phyloP scores from a whole-genome alignment of 2,797 vertebrate species.

The Smutsia gigantea region DNA sequence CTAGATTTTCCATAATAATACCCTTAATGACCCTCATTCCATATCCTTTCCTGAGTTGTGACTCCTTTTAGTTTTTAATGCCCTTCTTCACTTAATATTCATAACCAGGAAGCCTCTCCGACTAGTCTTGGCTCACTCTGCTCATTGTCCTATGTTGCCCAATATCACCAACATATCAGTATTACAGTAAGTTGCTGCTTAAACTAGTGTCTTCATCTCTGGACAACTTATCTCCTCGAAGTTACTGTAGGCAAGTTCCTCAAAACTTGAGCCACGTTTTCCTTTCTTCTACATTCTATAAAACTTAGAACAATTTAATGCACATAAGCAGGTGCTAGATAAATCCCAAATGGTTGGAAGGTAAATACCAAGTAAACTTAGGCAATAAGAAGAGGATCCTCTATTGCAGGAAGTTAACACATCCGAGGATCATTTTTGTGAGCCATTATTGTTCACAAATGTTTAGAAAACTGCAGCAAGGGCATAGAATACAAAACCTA shows the following conservation, averaged over 20 bases:
- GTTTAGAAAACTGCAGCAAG: slow-evolving; percentile 80
- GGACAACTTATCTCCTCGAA: neutral
- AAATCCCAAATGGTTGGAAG: slow-evolving; percentile 25
- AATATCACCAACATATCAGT: neutral
- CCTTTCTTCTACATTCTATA: slow-evolving; percentile 23
- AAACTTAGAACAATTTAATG: neutral
- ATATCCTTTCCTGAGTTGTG: neutral
- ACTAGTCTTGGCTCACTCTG: neutral
- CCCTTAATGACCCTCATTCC: neutral
- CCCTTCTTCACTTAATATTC: neutral
- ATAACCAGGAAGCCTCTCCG: neutral
- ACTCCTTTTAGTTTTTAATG: slow-evolving; percentile 31
- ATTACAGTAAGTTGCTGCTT: neutral
- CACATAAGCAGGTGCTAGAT: neutral
- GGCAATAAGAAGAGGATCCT: slow-evolving; percentile 45
- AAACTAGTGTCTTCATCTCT: neutral
- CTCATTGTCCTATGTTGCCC: neutral
- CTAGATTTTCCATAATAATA: neutral
- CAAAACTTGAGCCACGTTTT: neutral
- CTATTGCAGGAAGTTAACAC: slow-evolving; percentile 63
- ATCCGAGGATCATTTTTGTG: slow-evolving; percentile 75
- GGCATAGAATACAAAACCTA: slow-evolving; percentile 78
- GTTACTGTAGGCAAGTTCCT: slow-evolving; percentile 1
- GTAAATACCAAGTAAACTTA: neutral
- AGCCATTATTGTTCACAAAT: slow-evolving; percentile 77